Evolutionary conservation across 2,888 invertebrate species (phyloP).

Genomic region (Lepidocyrtinus sp.): DNA sequence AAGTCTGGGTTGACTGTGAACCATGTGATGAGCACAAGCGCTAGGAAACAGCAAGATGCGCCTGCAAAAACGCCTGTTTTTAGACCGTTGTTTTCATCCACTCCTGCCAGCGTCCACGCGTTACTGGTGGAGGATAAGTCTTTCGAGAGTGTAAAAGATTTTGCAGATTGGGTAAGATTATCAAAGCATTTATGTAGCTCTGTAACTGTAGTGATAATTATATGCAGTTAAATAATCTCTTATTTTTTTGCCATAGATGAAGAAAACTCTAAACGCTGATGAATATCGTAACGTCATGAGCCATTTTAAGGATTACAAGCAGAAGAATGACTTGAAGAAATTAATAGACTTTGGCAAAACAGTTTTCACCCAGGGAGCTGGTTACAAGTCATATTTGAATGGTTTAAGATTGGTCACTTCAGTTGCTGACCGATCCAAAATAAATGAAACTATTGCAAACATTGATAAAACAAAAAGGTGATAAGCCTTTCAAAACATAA

Average conservation of each 20-base stretch:
- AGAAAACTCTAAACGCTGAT: conserved; percentile 7
- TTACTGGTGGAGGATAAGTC: background rate
- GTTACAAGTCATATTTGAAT: conserved; percentile 26
- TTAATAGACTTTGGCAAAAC: conserved; percentile 30
- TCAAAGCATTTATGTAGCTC: background rate
- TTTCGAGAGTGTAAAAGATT: conserved; percentile 30
- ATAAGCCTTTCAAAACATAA: too few relatives aligned
- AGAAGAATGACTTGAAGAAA: conserved; percentile 17
- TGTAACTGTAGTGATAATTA: background rate
- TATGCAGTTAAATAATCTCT: background rate
- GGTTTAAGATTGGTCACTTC: conserved; percentile 20
- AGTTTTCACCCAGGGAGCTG: conserved; percentile 16
- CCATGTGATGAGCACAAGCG: too few relatives aligned
- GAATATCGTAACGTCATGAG: background rate
- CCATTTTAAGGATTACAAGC: conserved; percentile 10
- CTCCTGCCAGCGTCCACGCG: background rate
- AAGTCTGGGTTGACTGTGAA: conserved; percentile 20
- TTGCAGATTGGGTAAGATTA: conserved; percentile 22
- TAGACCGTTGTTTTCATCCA: conserved; percentile 35
- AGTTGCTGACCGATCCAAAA: conserved; percentile 14
- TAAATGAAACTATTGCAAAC: too few relatives aligned
- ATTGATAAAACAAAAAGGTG: too few relatives aligned
- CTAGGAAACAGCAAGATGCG: background rate
- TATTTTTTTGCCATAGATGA: conserved; percentile 31
- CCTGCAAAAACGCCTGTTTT: conserved; percentile 12